Evolutionary conservation across 2,888 invertebrate genomes (phyloP).

Genomic region (Anthrax anthrax): DNA sequence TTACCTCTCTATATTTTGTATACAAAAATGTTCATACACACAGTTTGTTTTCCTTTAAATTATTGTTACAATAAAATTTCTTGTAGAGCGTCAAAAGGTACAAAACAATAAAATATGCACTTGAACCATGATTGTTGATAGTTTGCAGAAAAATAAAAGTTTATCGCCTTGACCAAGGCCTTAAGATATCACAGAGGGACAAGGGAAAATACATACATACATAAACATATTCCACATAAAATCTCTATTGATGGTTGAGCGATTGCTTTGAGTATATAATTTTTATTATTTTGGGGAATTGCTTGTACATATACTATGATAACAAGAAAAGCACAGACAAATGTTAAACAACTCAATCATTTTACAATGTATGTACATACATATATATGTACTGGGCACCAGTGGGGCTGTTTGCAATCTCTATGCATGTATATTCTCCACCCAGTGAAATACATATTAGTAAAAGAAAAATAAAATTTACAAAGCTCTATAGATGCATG

Average conservation of each 20-base stretch:
- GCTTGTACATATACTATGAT: neutral
- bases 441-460: neutral
- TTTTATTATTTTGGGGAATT: too few species aligned
- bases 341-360: too few species aligned
- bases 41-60: too few species aligned
- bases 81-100: too few species aligned
- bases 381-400: neutral
- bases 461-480: constrained; percentile 1
- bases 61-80: too few species aligned
- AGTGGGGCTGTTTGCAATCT: constrained; percentile 2
- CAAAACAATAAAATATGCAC: neutral
- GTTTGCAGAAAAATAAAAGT: neutral
- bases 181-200: neutral
- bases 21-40: too few species aligned
- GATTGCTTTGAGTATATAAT: neutral
- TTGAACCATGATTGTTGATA: neutral
- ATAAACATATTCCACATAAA: neutral
- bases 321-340: neutral
- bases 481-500: constrained; percentile 1
- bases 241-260: neutral
- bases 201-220: neutral
- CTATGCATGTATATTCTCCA: neutral
- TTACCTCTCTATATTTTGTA: too few species aligned
- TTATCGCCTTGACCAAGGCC: neutral
- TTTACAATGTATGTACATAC: too few species aligned